Evolutionary conservation across 2,888 invertebrate species (phyloP).

Genomic region (Druceiella hillmani): DNA sequence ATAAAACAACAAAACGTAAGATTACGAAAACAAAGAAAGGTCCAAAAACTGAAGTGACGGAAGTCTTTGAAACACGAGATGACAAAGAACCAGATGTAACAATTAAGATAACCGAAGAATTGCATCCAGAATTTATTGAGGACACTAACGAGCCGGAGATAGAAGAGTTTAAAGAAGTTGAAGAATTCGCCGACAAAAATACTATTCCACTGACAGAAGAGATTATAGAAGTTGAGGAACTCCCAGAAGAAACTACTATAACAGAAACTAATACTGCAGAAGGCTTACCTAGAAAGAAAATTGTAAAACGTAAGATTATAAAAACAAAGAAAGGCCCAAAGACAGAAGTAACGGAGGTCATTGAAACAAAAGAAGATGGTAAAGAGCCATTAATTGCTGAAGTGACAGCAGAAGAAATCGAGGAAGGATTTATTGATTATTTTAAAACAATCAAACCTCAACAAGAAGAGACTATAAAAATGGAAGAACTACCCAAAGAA

Average conservation of each 20-base stretch:
- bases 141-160: too few species aligned
- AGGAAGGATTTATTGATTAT: slow-evolving; percentile 21
- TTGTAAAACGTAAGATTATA: slow-evolving; percentile 34
- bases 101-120: too few species aligned
- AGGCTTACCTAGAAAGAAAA: slow-evolving; percentile 28
- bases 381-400: slow-evolving; percentile 29
- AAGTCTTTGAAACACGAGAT: too few species aligned
- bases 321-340: slow-evolving; percentile 33
- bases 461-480: slow-evolving; percentile 18
- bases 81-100: too few species aligned
- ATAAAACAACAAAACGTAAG: slow-evolving; percentile 21
- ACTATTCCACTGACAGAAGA: slow-evolving; percentile 12
- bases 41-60: slow-evolving; percentile 3
- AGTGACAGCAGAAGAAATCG: slow-evolving; percentile 23
- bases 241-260: slow-evolving; percentile 31
- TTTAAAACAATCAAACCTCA: slow-evolving; percentile 17
- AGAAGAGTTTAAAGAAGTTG: too few species aligned
- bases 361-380: slow-evolving; percentile 32
- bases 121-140: too few species aligned
- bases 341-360: slow-evolving; percentile 29
- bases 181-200: too few species aligned
- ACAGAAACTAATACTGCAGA: slow-evolving; percentile 26
- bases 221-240: slow-evolving; percentile 24
- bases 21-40: slow-evolving; percentile 7
- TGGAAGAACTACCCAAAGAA: slow-evolving; percentile 27